Evolutionary conservation across 2,888 invertebrate genomes (phyloP).

Genomic region (Eumacrocentrus americanus): DNA sequence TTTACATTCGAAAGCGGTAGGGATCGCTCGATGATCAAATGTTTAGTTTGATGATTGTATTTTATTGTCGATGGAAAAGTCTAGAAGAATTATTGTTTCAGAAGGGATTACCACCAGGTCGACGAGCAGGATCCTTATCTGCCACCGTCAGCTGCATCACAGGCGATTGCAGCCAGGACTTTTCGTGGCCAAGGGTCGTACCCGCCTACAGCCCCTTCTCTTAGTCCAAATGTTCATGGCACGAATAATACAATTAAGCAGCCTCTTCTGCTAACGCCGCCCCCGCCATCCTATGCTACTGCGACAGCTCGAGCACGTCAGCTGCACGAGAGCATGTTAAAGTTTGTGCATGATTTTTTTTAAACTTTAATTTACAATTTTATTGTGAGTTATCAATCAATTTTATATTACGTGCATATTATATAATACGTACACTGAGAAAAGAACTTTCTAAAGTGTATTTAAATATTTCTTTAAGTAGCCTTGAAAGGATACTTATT

Average conservation of each 20-base stretch:
- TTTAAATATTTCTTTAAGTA: background rate
- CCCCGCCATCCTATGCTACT: conserved; percentile 69
- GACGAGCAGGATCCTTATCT: conserved; percentile 86
- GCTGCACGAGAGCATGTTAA: conserved; percentile 63
- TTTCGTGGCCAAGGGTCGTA: conserved; percentile 76
- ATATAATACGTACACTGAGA: too few relatives aligned
- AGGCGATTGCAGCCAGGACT: conserved; percentile 69
- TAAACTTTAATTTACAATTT: conserved; percentile 39
- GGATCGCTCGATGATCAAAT: too few relatives aligned
- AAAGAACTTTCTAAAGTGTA: background rate
- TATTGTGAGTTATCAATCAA: conserved; percentile 28
- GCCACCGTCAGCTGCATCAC: conserved; percentile 67
- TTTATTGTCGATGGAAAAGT: background rate
- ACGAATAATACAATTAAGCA: conserved; percentile 66
- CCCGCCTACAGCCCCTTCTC: conserved; percentile 69
- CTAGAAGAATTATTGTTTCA: conserved; percentile 57
- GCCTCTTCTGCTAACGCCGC: conserved; percentile 65
- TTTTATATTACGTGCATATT: background rate
- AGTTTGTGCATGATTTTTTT: conserved; percentile 64
- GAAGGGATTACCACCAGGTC: conserved; percentile 79
- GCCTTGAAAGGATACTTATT: background rate
- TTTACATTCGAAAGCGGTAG: conserved; percentile 90
- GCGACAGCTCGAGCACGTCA: conserved; percentile 63
- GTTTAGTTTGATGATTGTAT: background rate
- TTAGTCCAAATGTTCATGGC: conserved; percentile 63